phyloP scores from a whole-genome alignment of 2,113 vertebrate genomes.

The Mus musculus region GRCm39 chr13:82588001-82588500 shows the following conservation, averaged over 20 bases:
- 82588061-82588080: slow-evolving; percentile 53
- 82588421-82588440: no score
- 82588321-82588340: no score
- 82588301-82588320: no score
- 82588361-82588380: no score
- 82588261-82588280: no score
- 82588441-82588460: no score
- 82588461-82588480: no score
- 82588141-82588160: slow-evolving; percentile 39
- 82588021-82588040: slow-evolving; percentile 30
- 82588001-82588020: neutral
- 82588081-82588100: slow-evolving; percentile 27
- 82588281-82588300: no score
- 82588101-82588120: slow-evolving; percentile 59
- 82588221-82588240: slow-evolving; percentile 75
- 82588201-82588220: slow-evolving; percentile 70
- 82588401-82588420: no score
- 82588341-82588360: no score
- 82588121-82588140: slow-evolving; percentile 66
- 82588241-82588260: slow-evolving; percentile 58
- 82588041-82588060: slow-evolving; percentile 19
- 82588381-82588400: no score
- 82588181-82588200: slow-evolving; percentile 77
- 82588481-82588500: no score
- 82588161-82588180: slow-evolving; percentile 60